Base-by-base conservation (phyloP, 2,888 invertebrate genomes). In the Phrixothrix hirtus region DNA sequence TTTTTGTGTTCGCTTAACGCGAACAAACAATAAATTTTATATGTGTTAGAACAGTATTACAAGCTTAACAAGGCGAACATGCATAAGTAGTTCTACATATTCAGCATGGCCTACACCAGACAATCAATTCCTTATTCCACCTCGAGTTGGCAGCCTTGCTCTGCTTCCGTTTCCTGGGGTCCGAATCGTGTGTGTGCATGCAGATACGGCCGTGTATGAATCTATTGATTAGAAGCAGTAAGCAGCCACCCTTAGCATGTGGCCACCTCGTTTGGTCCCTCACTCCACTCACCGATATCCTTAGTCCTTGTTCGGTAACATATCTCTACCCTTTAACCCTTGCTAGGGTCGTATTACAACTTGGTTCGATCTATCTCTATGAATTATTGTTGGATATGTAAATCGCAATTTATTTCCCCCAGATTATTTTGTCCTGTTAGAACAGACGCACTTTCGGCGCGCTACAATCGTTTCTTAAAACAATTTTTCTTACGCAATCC, bases 121-220 rank as follows among this genome's bases (percentile, higher is more conserved):
- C 69, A 72, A 72, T 72, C 70, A 71, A 71, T 72, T 72, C 71
- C 71, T 71, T 71, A 70, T 71, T 69, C 70, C 68, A 66, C 66
- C 69, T 64, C 64, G 44, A 55, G 49, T 50, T 55, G 55, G 55
- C 58, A 58, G 59, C 58, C 58, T 55, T 60, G 66, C 58, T 56
- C 61, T 67, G 65, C 66, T 69, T 67, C 65, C 65, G 65, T 58
- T 67, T 69, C 65, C 66, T 65, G 64, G 61, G 64, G 64, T 64
- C 68, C 63, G 59, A 61, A 51, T 59, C 59, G 66, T 69, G 68
- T 71, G 69, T 72, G 70, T 72, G 70, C 68, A 72, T 69, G 70
- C 70, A 71, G 71, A 72, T 72, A 71, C 66, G 63, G 68, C 67
- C 67, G 64, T 67, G 66, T 68, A 67, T 68, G 68, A 70, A 68